Conservation (phyloP, 2,797 vertebrate species). For the Thalassophryne amazonica region DNA sequence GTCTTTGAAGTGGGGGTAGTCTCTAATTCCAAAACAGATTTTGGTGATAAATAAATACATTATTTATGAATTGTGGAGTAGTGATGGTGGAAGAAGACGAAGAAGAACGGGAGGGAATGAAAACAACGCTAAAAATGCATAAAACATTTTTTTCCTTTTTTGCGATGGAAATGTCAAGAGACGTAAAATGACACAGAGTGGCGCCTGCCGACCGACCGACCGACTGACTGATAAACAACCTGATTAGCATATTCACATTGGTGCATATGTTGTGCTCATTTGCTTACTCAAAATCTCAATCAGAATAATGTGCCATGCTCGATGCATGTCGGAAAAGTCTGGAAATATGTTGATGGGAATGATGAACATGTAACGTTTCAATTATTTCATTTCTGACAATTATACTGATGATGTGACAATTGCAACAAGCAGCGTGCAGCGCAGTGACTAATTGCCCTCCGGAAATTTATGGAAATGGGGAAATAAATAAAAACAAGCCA, state of each 20-base stretch:
- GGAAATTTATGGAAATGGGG: slow-evolving; percentile 68
- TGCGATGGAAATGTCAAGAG: slow-evolving; percentile 78
- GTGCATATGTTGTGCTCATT: slow-evolving; percentile 77
- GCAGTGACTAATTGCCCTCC: slow-evolving; percentile 61
- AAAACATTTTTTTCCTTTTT: slow-evolving; percentile 83
- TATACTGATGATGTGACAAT: slow-evolving; percentile 66
- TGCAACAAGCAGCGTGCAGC: slow-evolving; percentile 43
- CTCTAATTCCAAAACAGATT: slow-evolving; percentile 87
- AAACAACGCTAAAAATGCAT: slow-evolving; percentile 81
- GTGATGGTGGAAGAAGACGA: slow-evolving; percentile 54
- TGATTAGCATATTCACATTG: slow-evolving; percentile 72
- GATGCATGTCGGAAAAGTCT: slow-evolving; percentile 61
- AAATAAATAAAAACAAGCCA: slow-evolving; percentile 63
- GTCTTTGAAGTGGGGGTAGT: slow-evolving; percentile 84
- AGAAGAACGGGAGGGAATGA: slow-evolving; percentile 51
- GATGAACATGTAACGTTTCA: slow-evolving; percentile 74
- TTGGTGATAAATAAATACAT: slow-evolving; percentile 87
- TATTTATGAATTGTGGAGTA: slow-evolving; percentile 79
- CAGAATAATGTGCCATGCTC: slow-evolving; percentile 66
- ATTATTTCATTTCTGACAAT: slow-evolving; percentile 76
- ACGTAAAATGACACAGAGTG: slow-evolving; percentile 74
- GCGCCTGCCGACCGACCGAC: slow-evolving; percentile 63
- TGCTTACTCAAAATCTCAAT: slow-evolving; percentile 78
- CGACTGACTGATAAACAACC: slow-evolving; percentile 72
- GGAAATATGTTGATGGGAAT: slow-evolving; percentile 68